phyloP scores from a whole-genome alignment of 1,140 invertebrate genomes.

The Plectus sambesii region DNA sequence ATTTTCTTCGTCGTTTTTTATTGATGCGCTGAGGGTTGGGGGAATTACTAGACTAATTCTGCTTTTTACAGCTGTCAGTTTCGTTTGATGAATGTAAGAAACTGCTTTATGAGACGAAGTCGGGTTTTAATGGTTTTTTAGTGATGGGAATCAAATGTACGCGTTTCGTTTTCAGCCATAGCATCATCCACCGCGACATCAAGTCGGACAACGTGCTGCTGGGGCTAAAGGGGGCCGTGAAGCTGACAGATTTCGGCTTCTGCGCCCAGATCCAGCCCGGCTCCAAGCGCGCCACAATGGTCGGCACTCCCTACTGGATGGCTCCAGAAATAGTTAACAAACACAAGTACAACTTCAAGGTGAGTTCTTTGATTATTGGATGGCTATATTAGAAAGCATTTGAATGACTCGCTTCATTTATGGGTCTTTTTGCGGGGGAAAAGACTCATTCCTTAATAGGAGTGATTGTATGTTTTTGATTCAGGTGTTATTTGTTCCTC shows the following conservation, averaged over 20 bases:
- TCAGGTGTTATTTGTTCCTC: no score
- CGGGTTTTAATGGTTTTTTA: slow-evolving; percentile 10
- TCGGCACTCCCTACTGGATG: slow-evolving; percentile 82
- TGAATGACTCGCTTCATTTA: no score
- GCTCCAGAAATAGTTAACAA: slow-evolving; percentile 63
- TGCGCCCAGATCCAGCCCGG: slow-evolving; percentile 45
- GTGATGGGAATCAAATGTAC: slow-evolving; percentile 10
- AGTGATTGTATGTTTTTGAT: no score
- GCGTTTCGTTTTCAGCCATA: slow-evolving; percentile 29
- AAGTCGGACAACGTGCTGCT: slow-evolving; percentile 44
- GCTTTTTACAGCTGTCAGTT: no score
- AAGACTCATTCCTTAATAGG: no score
- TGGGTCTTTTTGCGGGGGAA: no score
- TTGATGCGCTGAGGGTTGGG: no score
- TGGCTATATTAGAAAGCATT: no score
- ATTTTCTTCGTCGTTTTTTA: no score
- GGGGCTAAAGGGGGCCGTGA: slow-evolving; percentile 41
- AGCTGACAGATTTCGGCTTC: slow-evolving; percentile 43
- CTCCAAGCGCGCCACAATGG: slow-evolving; percentile 36
- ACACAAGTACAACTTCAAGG: slow-evolving; percentile 40
- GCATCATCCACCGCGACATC: slow-evolving; percentile 44
- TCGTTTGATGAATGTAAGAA: no score
- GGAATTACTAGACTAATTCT: no score
- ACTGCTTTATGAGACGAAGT: background rate
- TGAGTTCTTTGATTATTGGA: no score